Base-by-base conservation (phyloP, 2,888 invertebrate genomes). In the Lasiommata megera region DNA sequence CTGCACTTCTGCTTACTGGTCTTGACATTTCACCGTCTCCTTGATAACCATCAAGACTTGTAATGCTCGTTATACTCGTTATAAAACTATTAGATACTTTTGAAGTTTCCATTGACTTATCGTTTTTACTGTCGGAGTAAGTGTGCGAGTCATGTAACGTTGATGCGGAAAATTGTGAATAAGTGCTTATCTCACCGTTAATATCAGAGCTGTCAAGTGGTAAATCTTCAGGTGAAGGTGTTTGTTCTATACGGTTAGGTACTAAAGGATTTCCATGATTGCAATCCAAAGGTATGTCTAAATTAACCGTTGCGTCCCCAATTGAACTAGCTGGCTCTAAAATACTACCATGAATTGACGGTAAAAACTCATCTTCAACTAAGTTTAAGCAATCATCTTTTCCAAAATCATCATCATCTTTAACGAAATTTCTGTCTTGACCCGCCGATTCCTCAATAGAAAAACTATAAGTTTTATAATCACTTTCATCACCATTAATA, bases 41-140 rank as follows among this genome's bases (percentile, higher is more conserved):
- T 85, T 97, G 97, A 84, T 97, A 98, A 40, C 98, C 98, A 81
- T 98, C 98, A 66, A 97, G 92, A 82, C 97, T 98, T 28, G 96
- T 96, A 61, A 96, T 96, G 76, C 97, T 96, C n/a, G 96, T 96
- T 14, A 96, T 95, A 73, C 96, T 96, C 1, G 96, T 96, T 16
- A 96, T 94, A 73, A 96, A 96, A 78, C 95, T 95, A 68, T 93
- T 95, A 6, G 93, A 93, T 9, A 94, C 93, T 82, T 94, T 94
- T 41, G 93, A 93, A 17, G 91, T 92, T 70, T 91, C 90, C 77
- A 89, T 92, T 1, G 93, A 93, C 77, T 94, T 94, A 62, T 93
- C 93, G 43, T 89, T 92, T 79, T 93, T 93, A 52, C 92, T 87
- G 69, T 93, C 88, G 11, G 92, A 87, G 74, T 87, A 92, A 3